Percentiles rank a stretch among this genome's conserved stretches.
Evolutionary conservation across 2,888 invertebrate genomes (phyloP).

Genomic region (Rhagonycha fulva): DNA sequence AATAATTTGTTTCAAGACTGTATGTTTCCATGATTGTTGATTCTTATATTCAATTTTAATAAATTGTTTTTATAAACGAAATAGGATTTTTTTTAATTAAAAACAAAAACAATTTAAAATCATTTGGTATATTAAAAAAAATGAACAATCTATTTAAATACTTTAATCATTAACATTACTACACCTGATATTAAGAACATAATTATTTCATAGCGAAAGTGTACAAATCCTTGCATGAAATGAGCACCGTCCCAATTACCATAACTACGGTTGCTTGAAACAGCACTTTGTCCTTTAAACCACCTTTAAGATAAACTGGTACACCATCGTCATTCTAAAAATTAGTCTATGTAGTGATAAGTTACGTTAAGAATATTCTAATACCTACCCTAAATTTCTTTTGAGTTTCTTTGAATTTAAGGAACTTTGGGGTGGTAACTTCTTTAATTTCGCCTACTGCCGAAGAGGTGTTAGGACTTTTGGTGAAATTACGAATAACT

Average conservation of each 20-base stretch:
- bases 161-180: not conserved
- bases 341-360: not conserved
- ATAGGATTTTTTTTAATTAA: not conserved
- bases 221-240: conserved; percentile 33
- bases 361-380: not conserved
- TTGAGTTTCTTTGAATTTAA: conserved; percentile 19
- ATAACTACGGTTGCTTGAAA: conserved; percentile 53
- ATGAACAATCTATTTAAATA: not conserved
- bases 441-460: conserved; percentile 6
- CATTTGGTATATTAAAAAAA: no score
- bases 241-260: conserved; percentile 47
- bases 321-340: conserved; percentile 62
- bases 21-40: not conserved
- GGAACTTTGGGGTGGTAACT: conserved; percentile 15
- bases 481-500: not conserved
- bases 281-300: conserved; percentile 58
- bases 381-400: conserved; percentile 14
- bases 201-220: conserved; percentile 20
- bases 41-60: conserved; percentile 1
- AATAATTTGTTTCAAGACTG: not conserved
- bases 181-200: not conserved
- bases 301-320: conserved; percentile 65
- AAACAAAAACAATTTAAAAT: not conserved
- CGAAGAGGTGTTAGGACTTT: not conserved
- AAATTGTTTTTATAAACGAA: not conserved